Evolutionary conservation across 1,140 invertebrate genomes (phyloP).

Genomic region (Drosophila kikkawai): DNA sequence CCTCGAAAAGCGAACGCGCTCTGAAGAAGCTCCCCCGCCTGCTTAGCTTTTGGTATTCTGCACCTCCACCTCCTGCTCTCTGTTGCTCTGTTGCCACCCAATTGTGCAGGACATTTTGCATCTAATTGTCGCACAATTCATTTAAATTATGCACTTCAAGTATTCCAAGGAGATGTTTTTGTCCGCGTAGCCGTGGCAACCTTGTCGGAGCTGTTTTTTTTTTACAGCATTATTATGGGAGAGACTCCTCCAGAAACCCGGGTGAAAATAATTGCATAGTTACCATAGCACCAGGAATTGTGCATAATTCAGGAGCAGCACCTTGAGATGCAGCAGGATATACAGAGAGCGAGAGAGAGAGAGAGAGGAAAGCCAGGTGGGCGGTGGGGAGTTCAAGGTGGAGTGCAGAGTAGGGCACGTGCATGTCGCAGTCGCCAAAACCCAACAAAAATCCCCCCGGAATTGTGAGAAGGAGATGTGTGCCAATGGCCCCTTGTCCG

Average conservation of each 20-base stretch:
- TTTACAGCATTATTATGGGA: constrained; percentile 40
- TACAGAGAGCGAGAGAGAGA: background rate
- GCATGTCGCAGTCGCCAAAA: constrained; percentile 48
- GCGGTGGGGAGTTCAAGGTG: background rate
- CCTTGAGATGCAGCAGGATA: constrained; percentile 33
- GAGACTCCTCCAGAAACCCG: constrained; percentile 5
- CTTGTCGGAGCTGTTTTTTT: constrained; percentile 16
- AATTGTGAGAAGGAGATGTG: constrained; percentile 36
- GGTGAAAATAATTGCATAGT: constrained; percentile 76
- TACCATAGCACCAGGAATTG: constrained; percentile 50
- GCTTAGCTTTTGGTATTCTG: constrained; percentile 6
- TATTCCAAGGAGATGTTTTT: constrained; percentile 44
- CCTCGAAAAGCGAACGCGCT: background rate
- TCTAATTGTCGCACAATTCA: constrained; percentile 67
- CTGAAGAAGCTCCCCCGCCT: constrained; percentile 4
- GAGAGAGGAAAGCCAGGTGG: constrained; percentile 1
- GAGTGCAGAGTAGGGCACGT: constrained; percentile 44
- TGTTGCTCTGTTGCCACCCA: constrained; percentile 4
- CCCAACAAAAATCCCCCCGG: constrained; percentile 3
- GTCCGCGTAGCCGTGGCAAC: constrained; percentile 44
- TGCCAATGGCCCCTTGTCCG: constrained; percentile 48
- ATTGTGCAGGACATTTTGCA: constrained; percentile 56
- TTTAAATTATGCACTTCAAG: constrained; percentile 66
- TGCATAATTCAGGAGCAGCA: constrained; percentile 57
- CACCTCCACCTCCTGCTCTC: background rate